Conservation (phyloP, 2,888 invertebrate species). For the Druceiella hillmani region DNA sequence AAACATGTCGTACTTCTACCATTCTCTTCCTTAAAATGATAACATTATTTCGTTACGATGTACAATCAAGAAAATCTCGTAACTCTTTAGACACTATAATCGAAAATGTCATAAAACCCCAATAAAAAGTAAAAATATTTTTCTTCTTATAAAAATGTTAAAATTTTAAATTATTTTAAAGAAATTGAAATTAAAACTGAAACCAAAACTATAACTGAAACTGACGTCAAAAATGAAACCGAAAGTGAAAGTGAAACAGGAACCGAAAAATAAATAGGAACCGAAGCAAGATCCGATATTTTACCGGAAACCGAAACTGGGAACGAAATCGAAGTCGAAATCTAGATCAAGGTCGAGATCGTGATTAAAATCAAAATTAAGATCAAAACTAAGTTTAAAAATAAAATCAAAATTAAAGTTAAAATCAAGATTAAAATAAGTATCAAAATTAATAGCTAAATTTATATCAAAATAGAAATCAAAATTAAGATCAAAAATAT, state of each 20-base stretch:
- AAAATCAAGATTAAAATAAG: background rate
- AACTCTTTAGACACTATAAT: too few species aligned
- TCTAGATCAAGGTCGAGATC: background rate
- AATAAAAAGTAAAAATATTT: too few species aligned
- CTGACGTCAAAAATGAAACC: background rate
- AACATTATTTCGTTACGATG: too few species aligned
- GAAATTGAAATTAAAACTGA: too few species aligned
- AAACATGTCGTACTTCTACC: too few species aligned
- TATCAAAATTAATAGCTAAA: slow-evolving; percentile 7
- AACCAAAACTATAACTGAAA: background rate
- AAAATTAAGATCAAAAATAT: too few species aligned
- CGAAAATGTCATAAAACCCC: too few species aligned
- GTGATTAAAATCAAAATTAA: background rate
- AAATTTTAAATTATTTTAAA: too few species aligned
- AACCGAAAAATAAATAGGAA: background rate
- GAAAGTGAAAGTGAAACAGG: background rate
- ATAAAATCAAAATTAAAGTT: background rate
- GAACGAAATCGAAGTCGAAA: slow-evolving; percentile 2
- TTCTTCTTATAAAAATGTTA: too few species aligned
- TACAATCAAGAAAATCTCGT: too few species aligned
- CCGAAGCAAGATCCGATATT: background rate
- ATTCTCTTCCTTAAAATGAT: too few species aligned
- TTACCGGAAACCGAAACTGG: background rate
- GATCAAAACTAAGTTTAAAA: background rate
- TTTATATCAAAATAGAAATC: too few species aligned